Conservation (phyloP, 2,888 invertebrate species). For the Lobophora halterata region DNA sequence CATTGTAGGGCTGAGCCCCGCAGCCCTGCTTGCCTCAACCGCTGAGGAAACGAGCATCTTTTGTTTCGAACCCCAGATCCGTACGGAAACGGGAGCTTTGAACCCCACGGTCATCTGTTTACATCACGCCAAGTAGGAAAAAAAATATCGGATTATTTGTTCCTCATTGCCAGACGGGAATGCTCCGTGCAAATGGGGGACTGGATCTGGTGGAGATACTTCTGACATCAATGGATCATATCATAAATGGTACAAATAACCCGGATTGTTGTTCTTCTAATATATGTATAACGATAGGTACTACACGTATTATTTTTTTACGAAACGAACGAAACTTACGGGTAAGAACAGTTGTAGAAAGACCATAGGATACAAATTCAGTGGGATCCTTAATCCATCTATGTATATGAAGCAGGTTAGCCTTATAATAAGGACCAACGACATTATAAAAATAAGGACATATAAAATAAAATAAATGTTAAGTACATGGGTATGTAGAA, state of each 20-base stretch:
- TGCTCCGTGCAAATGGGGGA: conserved; percentile 10
- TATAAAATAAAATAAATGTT: no score
- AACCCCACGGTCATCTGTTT: conserved; percentile 77
- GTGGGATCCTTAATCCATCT: no score
- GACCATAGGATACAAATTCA: no score
- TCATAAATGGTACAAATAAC: conserved; percentile 13
- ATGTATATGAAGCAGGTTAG: no score
- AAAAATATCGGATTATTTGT: conserved; percentile 58
- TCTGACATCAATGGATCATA: conserved; percentile 22
- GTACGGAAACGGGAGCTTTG: conserved; percentile 68
- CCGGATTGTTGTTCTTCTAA: not conserved
- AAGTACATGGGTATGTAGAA: no score
- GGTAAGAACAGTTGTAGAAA: no score
- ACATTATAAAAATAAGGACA: conserved; percentile 22
- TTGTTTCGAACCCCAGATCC: conserved; percentile 67
- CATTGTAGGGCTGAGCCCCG: conserved; percentile 58
- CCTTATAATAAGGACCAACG: conserved; percentile 3
- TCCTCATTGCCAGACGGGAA: conserved; percentile 24
- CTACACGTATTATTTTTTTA: no score
- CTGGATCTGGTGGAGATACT: conserved; percentile 20
- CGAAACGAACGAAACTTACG: no score
- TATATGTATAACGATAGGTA: no score
- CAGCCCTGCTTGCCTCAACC: conserved; percentile 46
- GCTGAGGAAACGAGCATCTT: conserved; percentile 78
- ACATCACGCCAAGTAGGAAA: conserved; percentile 64